A percentile compares a stretch with the other conserved stretches of the same genome.
Evolutionary conservation across 2,888 invertebrate species (phyloP).

Genomic region (Dicranocentrus wangi): DNA sequence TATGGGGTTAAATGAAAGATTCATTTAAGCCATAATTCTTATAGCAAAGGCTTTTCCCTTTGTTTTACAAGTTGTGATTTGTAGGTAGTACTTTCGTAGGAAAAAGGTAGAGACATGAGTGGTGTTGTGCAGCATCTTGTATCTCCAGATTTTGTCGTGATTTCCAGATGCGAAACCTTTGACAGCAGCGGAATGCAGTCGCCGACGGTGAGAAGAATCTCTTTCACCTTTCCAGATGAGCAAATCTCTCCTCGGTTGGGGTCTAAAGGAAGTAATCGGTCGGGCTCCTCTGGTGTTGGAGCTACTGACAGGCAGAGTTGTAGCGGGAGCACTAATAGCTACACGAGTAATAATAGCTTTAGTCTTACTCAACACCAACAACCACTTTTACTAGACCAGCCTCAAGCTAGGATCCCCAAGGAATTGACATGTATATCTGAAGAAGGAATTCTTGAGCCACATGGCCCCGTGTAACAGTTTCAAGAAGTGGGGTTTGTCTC

Average conservation of each 20-base stretch:
- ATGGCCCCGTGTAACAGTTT: constrained; percentile 41
- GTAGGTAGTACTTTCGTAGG: no score
- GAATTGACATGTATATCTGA: constrained; percentile 89
- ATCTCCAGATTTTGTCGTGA: background rate
- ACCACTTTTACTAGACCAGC: constrained; percentile 45
- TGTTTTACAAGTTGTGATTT: constrained; percentile 39
- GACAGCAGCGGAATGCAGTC: constrained; percentile 67
- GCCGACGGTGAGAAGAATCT: constrained; percentile 65
- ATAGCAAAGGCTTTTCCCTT: constrained; percentile 12
- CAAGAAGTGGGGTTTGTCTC: background rate
- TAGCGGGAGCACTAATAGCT: constrained; percentile 44
- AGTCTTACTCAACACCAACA: constrained; percentile 45
- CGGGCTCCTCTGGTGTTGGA: constrained; percentile 44
- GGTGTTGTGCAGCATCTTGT: no score
- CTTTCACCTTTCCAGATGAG: constrained; percentile 68
- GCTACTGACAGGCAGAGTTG: constrained; percentile 30
- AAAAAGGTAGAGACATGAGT: no score
- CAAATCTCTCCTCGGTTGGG: constrained; percentile 58
- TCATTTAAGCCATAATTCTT: constrained; percentile 46
- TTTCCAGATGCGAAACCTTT: constrained; percentile 65
- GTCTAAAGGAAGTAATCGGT: constrained; percentile 54
- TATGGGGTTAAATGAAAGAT: constrained; percentile 30
- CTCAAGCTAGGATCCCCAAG: constrained; percentile 51
- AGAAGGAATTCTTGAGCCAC: constrained; percentile 84
- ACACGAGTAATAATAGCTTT: constrained; percentile 1